Evolutionary conservation across 1,140 invertebrate species (phyloP), one percentile per base, ranked within the genome.

Genomic region (Listronotus bonariensis): DNA sequence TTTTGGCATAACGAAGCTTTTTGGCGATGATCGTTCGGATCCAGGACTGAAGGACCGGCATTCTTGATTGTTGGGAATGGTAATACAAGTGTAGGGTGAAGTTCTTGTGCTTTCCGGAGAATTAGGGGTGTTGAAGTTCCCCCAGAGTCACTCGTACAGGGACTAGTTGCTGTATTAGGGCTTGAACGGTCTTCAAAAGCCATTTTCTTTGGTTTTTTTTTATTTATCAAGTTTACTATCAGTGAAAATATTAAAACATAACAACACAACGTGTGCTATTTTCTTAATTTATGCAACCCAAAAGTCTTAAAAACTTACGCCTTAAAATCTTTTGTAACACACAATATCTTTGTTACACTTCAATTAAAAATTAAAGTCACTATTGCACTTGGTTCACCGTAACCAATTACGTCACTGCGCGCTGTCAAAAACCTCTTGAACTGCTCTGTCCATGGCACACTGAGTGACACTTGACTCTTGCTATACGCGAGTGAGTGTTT

Each of bases 131-230:
- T 71, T 70, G 32, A 68, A 57, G 36, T 57, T 70, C 61, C 42
- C 17, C 56, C 49, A 15, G 38, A 49, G 38, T 46, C 49, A 12
- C 53, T 55, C 10, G 40, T 66, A 17, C 61, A 51, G 10, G 74
- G 74, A 60, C 73, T 75, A 3, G 70, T 59, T 0, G 77, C 75
- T 12, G 75, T 67, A 58, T 69, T 76, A 14, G 77, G 77, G 53
- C 77, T 78, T 12, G 73, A 78, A 31, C 77, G 53, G 59, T 79
- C 77, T 65, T 79, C 77, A 42, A 79, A 77, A 8, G 77, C 77
- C 77, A 79, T 79, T 17, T 51, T 69, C 7, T n/a, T n/a, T n/a
- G n/a, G n/a, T n/a, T n/a, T n/a, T n/a, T n/a, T n/a, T n/a, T n/a
- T n/a, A n/a, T n/a, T n/a, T n/a, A n/a, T n/a, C n/a, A n/a, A n/a